These are phyloP conservation scores for Arrhopalites spinosus DNA, from an alignment of 2,888 invertebrate genomes.

Conservation along the genomic window DNA sequence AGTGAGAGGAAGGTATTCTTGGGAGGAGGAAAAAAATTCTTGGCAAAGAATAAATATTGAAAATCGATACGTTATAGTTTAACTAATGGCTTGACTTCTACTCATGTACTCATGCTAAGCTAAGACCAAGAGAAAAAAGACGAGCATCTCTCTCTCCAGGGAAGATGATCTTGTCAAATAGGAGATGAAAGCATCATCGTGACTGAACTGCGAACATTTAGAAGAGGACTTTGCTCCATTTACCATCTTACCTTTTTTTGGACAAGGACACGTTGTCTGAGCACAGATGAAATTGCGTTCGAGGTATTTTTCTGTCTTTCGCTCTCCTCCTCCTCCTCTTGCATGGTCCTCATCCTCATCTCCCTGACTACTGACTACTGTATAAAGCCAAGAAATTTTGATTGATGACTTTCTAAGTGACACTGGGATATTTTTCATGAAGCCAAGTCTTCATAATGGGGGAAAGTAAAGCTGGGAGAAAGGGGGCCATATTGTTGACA, in stretches of 20 bases:
- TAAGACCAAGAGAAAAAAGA: too few species aligned
- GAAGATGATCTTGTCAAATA: conserved; percentile 29
- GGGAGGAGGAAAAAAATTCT: neutral
- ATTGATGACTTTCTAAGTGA: conserved; percentile 37
- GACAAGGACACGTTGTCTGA: neutral
- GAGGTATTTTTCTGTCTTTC: neutral
- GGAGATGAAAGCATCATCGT: conserved; percentile 9
- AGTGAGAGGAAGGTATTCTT: too few species aligned
- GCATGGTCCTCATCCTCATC: neutral
- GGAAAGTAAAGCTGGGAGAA: conserved; percentile 4
- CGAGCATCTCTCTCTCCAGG: neutral
- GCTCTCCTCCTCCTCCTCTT: neutral
- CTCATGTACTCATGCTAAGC: too few species aligned
- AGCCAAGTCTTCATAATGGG: conserved; percentile 2
- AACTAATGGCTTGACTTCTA: conserved; percentile 2
- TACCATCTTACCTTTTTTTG: conserved; percentile 17
- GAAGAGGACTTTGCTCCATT: neutral
- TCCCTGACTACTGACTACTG: neutral
- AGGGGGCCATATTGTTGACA: neutral
- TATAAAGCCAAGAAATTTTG: conserved; percentile 15
- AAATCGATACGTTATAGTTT: conserved; percentile 34
- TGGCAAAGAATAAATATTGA: conserved; percentile 34
- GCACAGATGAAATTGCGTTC: neutral
- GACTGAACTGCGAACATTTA: conserved; percentile 18
- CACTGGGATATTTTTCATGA: conserved; percentile 25